These are phyloP conservation scores for Cherax destructor DNA, from an alignment of 1,140 invertebrate species.

Conservation along the genomic window DNA sequence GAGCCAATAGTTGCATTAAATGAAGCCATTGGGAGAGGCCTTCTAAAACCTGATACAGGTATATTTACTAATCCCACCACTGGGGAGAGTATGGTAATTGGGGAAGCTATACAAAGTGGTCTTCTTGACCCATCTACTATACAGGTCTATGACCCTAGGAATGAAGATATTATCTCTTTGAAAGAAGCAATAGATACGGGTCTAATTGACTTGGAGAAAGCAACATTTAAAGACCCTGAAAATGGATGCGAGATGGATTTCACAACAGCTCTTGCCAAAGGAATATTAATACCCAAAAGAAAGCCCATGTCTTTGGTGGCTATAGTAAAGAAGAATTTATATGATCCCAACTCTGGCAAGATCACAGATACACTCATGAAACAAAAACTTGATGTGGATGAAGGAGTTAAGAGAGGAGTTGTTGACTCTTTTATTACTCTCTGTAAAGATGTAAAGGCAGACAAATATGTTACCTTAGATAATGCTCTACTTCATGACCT, in stretches of 20 bases:
- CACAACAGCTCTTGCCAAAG: conserved; percentile 82
- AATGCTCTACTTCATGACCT: conserved; percentile 75
- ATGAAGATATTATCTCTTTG: conserved; percentile 83
- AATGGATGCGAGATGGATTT: conserved; percentile 83
- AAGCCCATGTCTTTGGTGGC: conserved; percentile 87
- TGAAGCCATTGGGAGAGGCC: conserved; percentile 57
- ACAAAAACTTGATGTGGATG: conserved; percentile 83
- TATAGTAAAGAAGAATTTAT: conserved; percentile 82
- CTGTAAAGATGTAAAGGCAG: conserved; percentile 84
- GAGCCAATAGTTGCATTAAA: conserved; percentile 57
- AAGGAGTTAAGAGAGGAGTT: conserved; percentile 86
- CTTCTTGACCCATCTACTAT: conserved; percentile 88
- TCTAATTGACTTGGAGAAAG: conserved; percentile 85
- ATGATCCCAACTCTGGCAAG: conserved; percentile 83
- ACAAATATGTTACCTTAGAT: conserved; percentile 78
- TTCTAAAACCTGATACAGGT: conserved; percentile 70
- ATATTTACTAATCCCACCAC: conserved; percentile 78
- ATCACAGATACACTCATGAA: conserved; percentile 84
- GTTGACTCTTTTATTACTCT: conserved; percentile 89
- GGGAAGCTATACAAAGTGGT: conserved; percentile 87
- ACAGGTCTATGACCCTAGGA: conserved; percentile 87
- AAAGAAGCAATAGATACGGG: conserved; percentile 85
- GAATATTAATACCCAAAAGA: conserved; percentile 82
- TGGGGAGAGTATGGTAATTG: conserved; percentile 86
- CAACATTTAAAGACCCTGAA: conserved; percentile 83